phyloP scores from a whole-genome alignment of 2,797 vertebrate species.

The Ptychobarbus kaznakovi region DNA sequence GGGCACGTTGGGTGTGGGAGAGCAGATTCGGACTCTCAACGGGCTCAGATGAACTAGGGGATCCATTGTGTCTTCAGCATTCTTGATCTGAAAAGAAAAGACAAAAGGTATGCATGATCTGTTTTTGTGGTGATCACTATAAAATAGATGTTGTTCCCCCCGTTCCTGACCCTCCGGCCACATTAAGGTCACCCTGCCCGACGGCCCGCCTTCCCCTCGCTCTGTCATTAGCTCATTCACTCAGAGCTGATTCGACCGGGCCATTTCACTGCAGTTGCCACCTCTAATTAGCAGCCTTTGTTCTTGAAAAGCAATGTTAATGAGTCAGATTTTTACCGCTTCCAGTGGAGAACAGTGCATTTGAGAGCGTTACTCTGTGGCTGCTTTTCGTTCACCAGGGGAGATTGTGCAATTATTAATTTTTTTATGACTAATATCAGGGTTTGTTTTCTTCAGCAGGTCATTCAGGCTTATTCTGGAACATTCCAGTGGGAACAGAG shows the following conservation, averaged over 20 bases:
- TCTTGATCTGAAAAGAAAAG: constrained; percentile 68
- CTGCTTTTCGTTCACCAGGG: neutral
- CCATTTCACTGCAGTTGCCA: constrained; percentile 34
- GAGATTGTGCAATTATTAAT: constrained; percentile 2
- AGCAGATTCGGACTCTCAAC: constrained; percentile 61
- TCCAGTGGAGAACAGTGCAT: constrained; percentile 37
- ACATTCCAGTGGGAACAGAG: neutral
- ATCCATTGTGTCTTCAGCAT: constrained; percentile 78
- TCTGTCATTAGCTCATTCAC: constrained; percentile 53
- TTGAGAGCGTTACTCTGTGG: constrained; percentile 12
- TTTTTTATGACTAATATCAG: constrained; percentile 37
- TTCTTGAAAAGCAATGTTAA: constrained; percentile 42
- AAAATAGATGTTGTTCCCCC: constrained; percentile 17
- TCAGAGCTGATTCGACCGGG: constrained; percentile 47
- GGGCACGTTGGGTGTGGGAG: constrained; percentile 59
- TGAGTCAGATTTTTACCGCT: constrained; percentile 49
- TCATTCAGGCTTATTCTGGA: constrained; percentile 12
- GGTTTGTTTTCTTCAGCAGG: constrained; percentile 7
- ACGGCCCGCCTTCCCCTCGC: neutral
- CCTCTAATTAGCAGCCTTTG: constrained; percentile 53
- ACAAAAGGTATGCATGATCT: neutral
- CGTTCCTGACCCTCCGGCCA: constrained; percentile 9
- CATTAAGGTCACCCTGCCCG: constrained; percentile 15
- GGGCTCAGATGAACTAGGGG: constrained; percentile 65
- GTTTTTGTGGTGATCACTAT: constrained; percentile 27